Evolutionary conservation across 2,797 vertebrate genomes (phyloP).

Genomic region (Triplophysa bombifrons): DNA sequence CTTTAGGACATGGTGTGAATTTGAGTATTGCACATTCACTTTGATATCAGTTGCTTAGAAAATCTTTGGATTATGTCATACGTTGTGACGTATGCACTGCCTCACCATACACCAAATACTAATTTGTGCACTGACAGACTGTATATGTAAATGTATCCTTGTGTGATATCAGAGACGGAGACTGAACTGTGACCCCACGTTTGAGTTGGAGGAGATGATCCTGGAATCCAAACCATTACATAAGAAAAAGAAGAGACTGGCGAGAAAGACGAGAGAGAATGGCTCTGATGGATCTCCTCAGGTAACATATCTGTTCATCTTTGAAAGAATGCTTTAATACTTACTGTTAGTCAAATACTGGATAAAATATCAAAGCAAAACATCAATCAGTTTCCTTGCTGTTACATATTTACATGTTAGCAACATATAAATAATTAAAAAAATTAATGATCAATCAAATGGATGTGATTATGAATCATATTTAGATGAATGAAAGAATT

Average conservation of each 20-base stretch:
- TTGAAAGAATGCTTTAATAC: too few species aligned
- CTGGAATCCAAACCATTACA: constrained; percentile 96
- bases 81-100: neutral
- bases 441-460: too few species aligned
- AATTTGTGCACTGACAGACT: neutral
- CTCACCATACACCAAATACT: neutral
- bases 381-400: too few species aligned
- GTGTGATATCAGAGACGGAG: constrained; percentile 81
- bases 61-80: neutral
- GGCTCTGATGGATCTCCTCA: constrained; percentile 83
- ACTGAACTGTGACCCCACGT: constrained; percentile 94
- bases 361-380: neutral
- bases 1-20: too few species aligned
- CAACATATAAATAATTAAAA: too few species aligned
- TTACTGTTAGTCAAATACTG: too few species aligned
- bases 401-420: too few species aligned
- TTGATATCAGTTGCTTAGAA: too few species aligned
- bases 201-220: constrained; percentile 99
- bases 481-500: too few species aligned
- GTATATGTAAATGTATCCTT: constrained; percentile 9
- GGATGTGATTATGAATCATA: too few species aligned
- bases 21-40: too few species aligned
- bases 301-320: constrained; percentile 70
- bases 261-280: constrained; percentile 85
- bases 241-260: constrained; percentile 96